phyloP scores from a whole-genome alignment of 2,797 vertebrate genomes.

The Sitta carolinensis region DNA sequence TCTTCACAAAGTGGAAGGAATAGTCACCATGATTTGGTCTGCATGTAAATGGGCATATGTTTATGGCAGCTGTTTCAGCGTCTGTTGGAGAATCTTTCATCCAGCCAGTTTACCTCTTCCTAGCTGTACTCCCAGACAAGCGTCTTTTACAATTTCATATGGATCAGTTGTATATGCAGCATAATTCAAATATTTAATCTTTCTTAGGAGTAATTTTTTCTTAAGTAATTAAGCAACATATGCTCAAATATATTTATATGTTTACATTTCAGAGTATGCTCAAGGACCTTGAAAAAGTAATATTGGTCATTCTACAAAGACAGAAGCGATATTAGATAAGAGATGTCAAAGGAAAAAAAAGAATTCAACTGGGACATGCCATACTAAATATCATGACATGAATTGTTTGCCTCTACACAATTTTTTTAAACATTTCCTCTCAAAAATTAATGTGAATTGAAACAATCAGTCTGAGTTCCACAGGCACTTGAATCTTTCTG shows the following conservation, averaged over 20 bases:
- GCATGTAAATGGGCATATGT: neutral
- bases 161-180: neutral
- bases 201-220: neutral
- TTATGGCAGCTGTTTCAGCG: neutral
- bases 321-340: neutral
- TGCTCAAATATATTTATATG: neutral
- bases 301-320: neutral
- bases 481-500: neutral
- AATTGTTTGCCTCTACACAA: neutral
- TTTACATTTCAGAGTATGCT: neutral
- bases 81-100: neutral
- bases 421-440: neutral
- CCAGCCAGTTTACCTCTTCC: neutral
- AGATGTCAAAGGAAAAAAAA: neutral
- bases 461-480: neutral
- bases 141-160: neutral
- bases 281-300: neutral
- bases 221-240: neutral
- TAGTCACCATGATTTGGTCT: neutral
- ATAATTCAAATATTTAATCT: neutral
- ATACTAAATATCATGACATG: neutral
- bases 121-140: neutral
- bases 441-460: neutral
- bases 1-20: neutral
- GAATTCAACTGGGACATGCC: neutral